Conservation (phyloP, 1,140 invertebrate genomes). For the Eriocheir sinensis region DNA sequence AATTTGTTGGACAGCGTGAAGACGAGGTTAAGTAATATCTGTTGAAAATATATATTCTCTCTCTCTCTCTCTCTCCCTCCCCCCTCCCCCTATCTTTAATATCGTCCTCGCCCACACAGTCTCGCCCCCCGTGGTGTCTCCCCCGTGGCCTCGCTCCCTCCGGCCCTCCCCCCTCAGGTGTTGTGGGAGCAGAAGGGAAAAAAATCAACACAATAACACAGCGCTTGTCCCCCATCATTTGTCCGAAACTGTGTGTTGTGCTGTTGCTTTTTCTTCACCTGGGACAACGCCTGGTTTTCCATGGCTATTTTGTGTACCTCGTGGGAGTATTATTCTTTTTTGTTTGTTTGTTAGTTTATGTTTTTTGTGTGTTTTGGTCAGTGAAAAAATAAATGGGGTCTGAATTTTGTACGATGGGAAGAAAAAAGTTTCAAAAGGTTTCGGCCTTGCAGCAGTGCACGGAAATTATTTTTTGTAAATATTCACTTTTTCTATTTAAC, state of each 20-base stretch:
- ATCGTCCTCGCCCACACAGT: neutral
- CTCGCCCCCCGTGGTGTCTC: neutral
- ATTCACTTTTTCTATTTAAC: too few species aligned
- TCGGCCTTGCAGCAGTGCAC: too few species aligned
- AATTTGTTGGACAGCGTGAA: too few species aligned
- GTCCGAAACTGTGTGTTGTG: neutral
- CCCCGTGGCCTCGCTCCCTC: neutral
- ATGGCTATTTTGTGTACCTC: too few species aligned
- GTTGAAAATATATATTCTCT: too few species aligned
- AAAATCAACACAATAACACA: constrained; percentile 12
- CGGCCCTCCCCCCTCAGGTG: neutral
- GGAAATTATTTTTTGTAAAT: too few species aligned
- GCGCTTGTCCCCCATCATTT: constrained; percentile 2
- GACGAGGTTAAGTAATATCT: too few species aligned
- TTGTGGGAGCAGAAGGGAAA: neutral
- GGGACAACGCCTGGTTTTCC: neutral
- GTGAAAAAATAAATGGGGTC: neutral
- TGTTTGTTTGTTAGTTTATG: neutral
- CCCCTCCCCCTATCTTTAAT: too few species aligned
- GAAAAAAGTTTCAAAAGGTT: neutral
- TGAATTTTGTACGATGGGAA: neutral
- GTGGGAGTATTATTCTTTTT: neutral
- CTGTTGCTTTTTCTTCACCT: neutral
- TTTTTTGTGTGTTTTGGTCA: neutral
- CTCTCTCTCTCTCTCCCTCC: constrained; percentile 20